phyloP scores from a whole-genome alignment of 2,113 vertebrate genomes.

The Clarias macrocephalus region DNA sequence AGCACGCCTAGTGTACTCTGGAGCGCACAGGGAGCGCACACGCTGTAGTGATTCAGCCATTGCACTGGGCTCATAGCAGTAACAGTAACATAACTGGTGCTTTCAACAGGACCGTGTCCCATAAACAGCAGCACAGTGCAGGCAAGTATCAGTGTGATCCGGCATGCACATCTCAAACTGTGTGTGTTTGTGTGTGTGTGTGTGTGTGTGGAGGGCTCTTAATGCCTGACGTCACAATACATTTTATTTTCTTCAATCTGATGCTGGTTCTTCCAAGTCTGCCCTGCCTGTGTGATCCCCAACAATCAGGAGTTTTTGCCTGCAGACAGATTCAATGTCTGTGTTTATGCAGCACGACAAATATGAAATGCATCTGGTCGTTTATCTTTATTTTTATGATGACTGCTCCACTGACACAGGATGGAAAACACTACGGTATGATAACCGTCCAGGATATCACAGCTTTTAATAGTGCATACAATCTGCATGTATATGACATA shows the following conservation, averaged over 20 bases:
- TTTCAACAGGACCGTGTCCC: conserved; percentile 22
- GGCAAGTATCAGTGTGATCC: conserved; percentile 47
- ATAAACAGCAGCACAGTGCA: conserved; percentile 17
- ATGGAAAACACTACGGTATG: not conserved
- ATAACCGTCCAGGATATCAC: not conserved
- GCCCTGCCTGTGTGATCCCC: not conserved
- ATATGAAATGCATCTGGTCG: not conserved
- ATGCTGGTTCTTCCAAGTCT: not conserved
- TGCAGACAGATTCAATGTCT: not conserved
- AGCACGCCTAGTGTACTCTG: not conserved
- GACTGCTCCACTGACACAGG: not conserved
- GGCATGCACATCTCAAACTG: conserved; percentile 5
- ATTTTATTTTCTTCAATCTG: not conserved
- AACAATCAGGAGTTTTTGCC: not conserved
- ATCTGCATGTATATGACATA: not conserved
- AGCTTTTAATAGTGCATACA: not conserved
- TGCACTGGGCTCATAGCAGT: not conserved
- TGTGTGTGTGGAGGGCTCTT: not conserved
- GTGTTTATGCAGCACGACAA: not conserved
- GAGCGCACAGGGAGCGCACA: not conserved
- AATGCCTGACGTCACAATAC: not conserved
- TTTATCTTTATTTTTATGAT: not conserved
- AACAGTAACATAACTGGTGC: conserved; percentile 16
- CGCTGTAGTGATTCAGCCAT: not conserved
- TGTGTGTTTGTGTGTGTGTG: not conserved